phyloP scores from a whole-genome alignment of 2,797 vertebrate genomes.

The Syngnathus acus region DNA sequence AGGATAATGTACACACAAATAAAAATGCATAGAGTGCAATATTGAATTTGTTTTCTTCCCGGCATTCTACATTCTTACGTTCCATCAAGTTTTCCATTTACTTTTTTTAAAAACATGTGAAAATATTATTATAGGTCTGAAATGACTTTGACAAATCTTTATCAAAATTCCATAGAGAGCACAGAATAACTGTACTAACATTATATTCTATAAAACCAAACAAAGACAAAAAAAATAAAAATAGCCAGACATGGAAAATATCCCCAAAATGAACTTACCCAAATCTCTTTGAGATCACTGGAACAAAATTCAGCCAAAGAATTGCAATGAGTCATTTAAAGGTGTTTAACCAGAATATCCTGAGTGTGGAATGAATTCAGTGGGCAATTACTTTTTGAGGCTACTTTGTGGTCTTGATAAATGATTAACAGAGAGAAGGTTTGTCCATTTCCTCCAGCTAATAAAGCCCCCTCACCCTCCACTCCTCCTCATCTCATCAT shows the following conservation, averaged over 20 bases:
- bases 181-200: not conserved
- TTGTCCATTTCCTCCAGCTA: constrained; percentile 67
- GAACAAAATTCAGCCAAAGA: not conserved
- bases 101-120: not conserved
- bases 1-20: not conserved
- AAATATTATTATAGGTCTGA: too few relatives aligned
- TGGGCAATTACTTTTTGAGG: constrained; percentile 31
- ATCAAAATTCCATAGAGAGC: too few relatives aligned
- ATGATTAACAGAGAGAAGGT: constrained; percentile 69
- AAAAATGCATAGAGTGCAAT: not conserved
- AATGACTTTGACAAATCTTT: too few relatives aligned
- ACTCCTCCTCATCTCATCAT: not conserved
- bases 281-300: constrained; percentile 1
- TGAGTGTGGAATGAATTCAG: constrained; percentile 48
- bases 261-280: constrained; percentile 39
- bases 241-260: not conserved
- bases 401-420: constrained; percentile 46
- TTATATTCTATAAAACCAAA: not conserved
- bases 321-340: constrained; percentile 13
- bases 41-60: not conserved
- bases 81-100: not conserved
- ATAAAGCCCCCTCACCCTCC: constrained; percentile 46
- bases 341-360: constrained; percentile 38
- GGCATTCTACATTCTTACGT: not conserved
- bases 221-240: constrained; percentile 13